phyloP scores from a whole-genome alignment of 2,113 vertebrate species.

The Corythaixoides concolor region DNA sequence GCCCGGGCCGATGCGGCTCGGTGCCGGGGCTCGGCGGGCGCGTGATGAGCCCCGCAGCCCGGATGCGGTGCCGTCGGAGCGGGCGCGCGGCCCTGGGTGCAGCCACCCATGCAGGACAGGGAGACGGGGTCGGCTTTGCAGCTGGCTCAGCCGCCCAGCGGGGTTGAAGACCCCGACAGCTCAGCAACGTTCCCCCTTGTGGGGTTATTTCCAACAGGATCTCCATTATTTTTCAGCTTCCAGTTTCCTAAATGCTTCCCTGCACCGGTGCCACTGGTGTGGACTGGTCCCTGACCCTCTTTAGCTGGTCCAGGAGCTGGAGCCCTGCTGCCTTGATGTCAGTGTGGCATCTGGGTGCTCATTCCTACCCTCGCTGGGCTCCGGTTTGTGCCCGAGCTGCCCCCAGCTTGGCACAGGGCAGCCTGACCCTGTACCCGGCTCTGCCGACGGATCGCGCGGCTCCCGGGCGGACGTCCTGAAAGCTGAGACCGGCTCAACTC shows the following conservation, averaged over 20 bases:
- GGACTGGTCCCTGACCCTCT: background rate
- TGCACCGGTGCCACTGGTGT: fast-evolving
- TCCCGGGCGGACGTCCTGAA: fast-evolving
- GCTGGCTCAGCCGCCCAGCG: background rate
- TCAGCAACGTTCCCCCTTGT: fast-evolving
- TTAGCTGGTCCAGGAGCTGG: background rate
- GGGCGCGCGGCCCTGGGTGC: background rate
- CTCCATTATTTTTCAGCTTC: background rate
- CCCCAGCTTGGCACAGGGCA: background rate
- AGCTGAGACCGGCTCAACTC: background rate
- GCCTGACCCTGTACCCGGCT: too few relatives aligned
- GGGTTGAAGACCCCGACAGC: fast-evolving
- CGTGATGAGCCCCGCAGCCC: background rate
- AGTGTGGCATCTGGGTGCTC: fast-evolving
- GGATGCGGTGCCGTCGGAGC: fast-evolving
- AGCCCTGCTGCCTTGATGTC: background rate
- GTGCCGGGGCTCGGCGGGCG: background rate
- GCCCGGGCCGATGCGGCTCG: background rate
- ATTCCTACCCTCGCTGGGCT: background rate
- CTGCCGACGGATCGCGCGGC: fast-evolving
- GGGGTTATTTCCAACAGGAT: background rate
- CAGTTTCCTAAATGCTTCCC: too few relatives aligned
- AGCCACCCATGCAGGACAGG: background rate
- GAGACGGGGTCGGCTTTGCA: background rate
- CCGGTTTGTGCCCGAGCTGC: fast-evolving